Evolutionary conservation across 2,888 invertebrate genomes (phyloP).

Genomic region (Sphecodes monilicornis): DNA sequence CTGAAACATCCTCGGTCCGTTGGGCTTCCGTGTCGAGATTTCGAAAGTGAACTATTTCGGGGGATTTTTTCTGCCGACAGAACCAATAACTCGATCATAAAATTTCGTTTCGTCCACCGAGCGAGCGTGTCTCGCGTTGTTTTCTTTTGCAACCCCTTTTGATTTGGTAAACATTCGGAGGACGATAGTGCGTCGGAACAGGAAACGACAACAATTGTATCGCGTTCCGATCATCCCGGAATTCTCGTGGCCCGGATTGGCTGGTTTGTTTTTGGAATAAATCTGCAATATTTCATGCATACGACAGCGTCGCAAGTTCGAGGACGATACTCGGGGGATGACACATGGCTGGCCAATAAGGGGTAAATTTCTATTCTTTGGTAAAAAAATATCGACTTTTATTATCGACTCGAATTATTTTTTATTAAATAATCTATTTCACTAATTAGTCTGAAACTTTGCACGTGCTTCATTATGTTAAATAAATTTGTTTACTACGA

Average conservation of each 20-base stretch:
- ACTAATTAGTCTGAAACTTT: no score
- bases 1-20: not conserved
- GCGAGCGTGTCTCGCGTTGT: not conserved
- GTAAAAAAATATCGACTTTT: no score
- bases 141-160: not conserved
- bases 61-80: not conserved
- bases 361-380: no score
- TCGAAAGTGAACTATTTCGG: not conserved
- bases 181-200: not conserved
- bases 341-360: no score
- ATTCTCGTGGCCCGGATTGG: not conserved
- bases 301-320: not conserved
- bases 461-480: no score
- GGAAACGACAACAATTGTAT: constrained; percentile 5
- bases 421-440: no score
- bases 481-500: no score
- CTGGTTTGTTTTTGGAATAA: not conserved
- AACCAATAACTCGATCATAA: not conserved
- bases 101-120: not conserved
- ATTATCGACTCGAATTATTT: no score
- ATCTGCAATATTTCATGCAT: not conserved
- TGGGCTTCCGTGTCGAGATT: not conserved
- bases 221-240: constrained; percentile 10
- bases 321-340: no score
- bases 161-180: not conserved